Conservation (phyloP, 1,140 invertebrate genomes). For the Micrasema longulum region DNA sequence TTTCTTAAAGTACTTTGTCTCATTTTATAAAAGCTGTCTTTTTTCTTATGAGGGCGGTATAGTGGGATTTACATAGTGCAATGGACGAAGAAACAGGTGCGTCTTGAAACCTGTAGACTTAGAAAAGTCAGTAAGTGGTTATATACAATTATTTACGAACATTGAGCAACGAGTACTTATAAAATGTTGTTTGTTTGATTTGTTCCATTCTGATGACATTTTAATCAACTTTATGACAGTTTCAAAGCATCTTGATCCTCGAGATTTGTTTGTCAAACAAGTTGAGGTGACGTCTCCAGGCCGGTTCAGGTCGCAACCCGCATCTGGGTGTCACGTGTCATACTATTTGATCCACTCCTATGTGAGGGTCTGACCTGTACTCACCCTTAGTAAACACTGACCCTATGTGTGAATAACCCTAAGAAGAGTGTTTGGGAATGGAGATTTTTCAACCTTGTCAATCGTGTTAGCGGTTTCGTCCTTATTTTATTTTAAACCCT, state of each 20-base stretch:
- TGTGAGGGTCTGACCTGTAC: constrained; percentile 6
- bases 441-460: constrained; percentile 9
- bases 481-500: not conserved
- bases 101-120: too few species aligned
- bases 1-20: too few species aligned
- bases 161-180: too few species aligned
- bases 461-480: constrained; percentile 7
- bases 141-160: too few species aligned
- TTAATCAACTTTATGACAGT: not conserved
- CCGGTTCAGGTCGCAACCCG: constrained; percentile 34
- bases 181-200: too few species aligned
- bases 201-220: too few species aligned
- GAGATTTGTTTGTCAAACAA: constrained; percentile 22
- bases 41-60: too few species aligned
- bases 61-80: too few species aligned
- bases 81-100: too few species aligned
- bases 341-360: constrained; percentile 48
- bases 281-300: constrained; percentile 15
- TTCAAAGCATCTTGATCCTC: constrained; percentile 10
- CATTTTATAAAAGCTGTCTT: too few species aligned
- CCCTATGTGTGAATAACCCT: constrained; percentile 11
- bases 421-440: not conserved
- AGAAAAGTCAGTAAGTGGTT: too few species aligned
- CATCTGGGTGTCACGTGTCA: constrained; percentile 46
- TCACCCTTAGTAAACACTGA: constrained; percentile 18